phyloP scores from a whole-genome alignment of 2,797 vertebrate genomes.

The Phylloscopus collybita region DNA sequence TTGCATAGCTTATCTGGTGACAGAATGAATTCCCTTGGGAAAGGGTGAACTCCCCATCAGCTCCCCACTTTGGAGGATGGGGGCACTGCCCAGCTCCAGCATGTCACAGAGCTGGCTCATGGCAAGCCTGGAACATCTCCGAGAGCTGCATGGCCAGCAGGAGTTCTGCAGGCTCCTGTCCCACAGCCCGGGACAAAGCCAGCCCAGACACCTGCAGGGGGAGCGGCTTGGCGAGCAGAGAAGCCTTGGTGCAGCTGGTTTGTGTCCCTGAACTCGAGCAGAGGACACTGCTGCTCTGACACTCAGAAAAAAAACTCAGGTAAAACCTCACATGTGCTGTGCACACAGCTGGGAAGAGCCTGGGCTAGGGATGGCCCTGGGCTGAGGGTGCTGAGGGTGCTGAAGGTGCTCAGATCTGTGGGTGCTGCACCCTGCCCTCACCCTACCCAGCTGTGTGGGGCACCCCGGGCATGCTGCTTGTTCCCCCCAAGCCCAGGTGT shows the following conservation, averaged over 20 bases:
- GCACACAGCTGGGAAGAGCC: background rate
- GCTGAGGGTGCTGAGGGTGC: background rate
- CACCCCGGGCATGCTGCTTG: fast-evolving
- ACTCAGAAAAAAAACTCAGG: background rate
- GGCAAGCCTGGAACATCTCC: background rate
- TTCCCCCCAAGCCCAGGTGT: fast-evolving
- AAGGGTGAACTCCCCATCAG: background rate
- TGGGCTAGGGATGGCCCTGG: background rate
- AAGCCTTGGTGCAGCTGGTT: background rate
- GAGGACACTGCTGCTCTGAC: background rate
- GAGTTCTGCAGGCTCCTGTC: background rate
- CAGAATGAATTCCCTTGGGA: background rate
- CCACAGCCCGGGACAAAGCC: background rate
- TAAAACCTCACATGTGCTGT: fast-evolving
- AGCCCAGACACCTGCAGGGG: background rate
- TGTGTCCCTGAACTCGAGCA: background rate
- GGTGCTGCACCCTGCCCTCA: background rate
- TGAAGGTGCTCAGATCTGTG: background rate
- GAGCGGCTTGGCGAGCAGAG: fast-evolving
- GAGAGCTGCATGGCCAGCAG: background rate
- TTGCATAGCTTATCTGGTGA: background rate
- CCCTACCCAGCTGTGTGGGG: background rate
- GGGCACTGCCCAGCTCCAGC: background rate
- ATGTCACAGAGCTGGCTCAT: fast-evolving
- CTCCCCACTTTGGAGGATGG: background rate